phyloP scores from a whole-genome alignment of 2,888 invertebrate genomes.

The Trichopoda pennipes region DNA sequence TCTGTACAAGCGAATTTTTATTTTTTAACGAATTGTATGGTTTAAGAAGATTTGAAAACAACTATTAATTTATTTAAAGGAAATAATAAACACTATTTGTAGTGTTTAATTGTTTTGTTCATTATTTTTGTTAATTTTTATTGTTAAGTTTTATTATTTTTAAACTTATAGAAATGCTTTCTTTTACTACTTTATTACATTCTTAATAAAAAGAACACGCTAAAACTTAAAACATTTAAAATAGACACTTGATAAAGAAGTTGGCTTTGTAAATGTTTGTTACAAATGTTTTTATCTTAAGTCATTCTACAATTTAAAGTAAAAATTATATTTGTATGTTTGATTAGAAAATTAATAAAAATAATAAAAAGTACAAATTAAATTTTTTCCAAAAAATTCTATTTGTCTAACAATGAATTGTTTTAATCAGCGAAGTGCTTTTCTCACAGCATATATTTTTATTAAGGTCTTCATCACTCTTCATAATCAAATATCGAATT shows the following conservation, averaged over 20 bases:
- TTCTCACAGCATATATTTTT: too few species aligned
- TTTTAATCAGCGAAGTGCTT: background rate
- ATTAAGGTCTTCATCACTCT: too few species aligned
- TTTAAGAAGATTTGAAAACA: slow-evolving; percentile 15
- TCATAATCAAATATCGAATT: too few species aligned
- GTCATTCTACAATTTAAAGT: slow-evolving; percentile 45
- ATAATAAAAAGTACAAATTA: slow-evolving; percentile 45
- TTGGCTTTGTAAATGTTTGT: slow-evolving; percentile 53
- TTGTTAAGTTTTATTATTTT: slow-evolving; percentile 58
- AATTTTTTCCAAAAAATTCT: background rate
- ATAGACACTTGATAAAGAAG: slow-evolving; percentile 10
- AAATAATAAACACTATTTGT: slow-evolving; percentile 8
- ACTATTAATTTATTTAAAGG: slow-evolving; percentile 24
- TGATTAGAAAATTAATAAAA: slow-evolving; percentile 21
- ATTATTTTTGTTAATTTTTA: slow-evolving; percentile 37
- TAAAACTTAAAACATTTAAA: slow-evolving; percentile 10
- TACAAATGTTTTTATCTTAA: slow-evolving; percentile 46
- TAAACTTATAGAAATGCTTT: slow-evolving; percentile 21
- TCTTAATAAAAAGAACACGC: slow-evolving; percentile 22
- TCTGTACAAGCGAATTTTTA: slow-evolving; percentile 9
- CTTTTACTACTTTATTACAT: slow-evolving; percentile 48
- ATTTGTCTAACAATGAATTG: background rate
- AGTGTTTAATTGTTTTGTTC: slow-evolving; percentile 26
- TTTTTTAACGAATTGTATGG: slow-evolving; percentile 46
- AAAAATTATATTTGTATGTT: slow-evolving; percentile 45